Percentiles rank a stretch among this genome's conserved stretches.
phyloP scores from a whole-genome alignment of 2,888 invertebrate species.

The Seira sanloemensis region DNA sequence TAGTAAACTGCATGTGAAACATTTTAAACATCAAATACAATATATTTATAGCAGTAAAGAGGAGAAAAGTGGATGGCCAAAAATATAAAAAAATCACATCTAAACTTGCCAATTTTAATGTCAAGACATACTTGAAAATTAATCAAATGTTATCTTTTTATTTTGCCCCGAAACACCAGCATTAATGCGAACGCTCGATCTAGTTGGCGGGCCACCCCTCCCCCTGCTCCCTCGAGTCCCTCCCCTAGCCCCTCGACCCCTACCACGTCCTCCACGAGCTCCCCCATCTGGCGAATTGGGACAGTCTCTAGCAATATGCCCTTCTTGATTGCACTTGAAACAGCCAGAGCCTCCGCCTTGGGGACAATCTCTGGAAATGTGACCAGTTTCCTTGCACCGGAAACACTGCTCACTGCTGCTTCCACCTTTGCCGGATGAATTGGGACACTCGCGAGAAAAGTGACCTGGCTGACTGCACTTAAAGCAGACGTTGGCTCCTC shows the following conservation, averaged over 20 bases:
- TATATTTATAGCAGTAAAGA: too few species aligned
- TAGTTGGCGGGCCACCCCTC: slow-evolving; percentile 57
- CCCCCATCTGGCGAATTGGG: slow-evolving; percentile 70
- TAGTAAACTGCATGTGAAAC: too few species aligned
- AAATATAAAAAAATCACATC: too few species aligned
- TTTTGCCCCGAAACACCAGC: slow-evolving; percentile 80
- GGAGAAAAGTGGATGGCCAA: too few species aligned
- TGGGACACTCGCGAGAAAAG: slow-evolving; percentile 49
- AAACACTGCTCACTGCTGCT: slow-evolving; percentile 63
- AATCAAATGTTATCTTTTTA: slow-evolving; percentile 84
- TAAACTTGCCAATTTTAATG: too few species aligned
- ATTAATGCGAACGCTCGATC: slow-evolving; percentile 67
- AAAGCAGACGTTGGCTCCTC: slow-evolving; percentile 24
- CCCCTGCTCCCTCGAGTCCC: slow-evolving; percentile 73
- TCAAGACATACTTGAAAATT: slow-evolving; percentile 77
- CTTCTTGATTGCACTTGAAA: slow-evolving; percentile 50
- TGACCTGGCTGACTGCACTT: slow-evolving; percentile 40
- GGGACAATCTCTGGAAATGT: slow-evolving; percentile 54
- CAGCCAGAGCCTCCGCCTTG: slow-evolving; percentile 70
- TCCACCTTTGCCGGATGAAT: slow-evolving; percentile 37
- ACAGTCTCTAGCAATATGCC: slow-evolving; percentile 23
- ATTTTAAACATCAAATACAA: too few species aligned
- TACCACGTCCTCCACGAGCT: slow-evolving; percentile 74
- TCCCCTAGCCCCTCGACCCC: slow-evolving; percentile 68
- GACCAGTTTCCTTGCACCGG: slow-evolving; percentile 30